Conservation (phyloP, 1,140 invertebrate species). For the Calosoma granatense region DNA sequence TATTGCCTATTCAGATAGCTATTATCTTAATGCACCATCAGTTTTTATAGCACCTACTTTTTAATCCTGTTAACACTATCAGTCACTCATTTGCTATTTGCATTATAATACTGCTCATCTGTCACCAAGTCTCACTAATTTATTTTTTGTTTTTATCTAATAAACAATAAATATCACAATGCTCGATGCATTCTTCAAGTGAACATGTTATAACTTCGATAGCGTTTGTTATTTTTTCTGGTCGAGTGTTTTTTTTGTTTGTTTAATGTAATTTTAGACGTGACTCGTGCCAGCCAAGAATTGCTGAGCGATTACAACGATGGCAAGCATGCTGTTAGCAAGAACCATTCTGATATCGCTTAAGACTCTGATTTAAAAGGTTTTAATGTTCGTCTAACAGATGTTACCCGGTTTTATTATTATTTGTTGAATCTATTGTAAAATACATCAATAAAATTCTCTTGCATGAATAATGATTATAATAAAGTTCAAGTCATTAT, state of each 20-base stretch:
- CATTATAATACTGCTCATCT: neutral
- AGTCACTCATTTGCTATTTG: neutral
- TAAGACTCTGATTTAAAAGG: too few species aligned
- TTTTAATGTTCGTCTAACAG: too few species aligned
- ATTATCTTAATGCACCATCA: slow-evolving; percentile 4
- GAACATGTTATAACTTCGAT: neutral
- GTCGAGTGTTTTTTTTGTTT: neutral
- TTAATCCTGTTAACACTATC: neutral
- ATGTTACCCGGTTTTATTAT: too few species aligned
- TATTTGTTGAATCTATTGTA: too few species aligned
- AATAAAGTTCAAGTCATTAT: too few species aligned
- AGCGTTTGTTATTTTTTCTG: neutral
- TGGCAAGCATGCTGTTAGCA: neutral
- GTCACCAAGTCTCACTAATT: neutral
- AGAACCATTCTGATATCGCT: neutral
- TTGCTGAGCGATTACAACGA: neutral
- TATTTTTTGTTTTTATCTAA: neutral
- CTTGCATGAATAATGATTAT: too few species aligned
- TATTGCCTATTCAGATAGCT: too few species aligned
- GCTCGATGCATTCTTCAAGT: neutral
- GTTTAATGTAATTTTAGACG: neutral
- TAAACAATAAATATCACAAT: neutral
- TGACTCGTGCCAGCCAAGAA: neutral
- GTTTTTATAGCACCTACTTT: slow-evolving; percentile 1
- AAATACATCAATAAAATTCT: too few species aligned